Conservation (phyloP, 2,888 invertebrate species). For the Melinaea menophilus region DNA sequence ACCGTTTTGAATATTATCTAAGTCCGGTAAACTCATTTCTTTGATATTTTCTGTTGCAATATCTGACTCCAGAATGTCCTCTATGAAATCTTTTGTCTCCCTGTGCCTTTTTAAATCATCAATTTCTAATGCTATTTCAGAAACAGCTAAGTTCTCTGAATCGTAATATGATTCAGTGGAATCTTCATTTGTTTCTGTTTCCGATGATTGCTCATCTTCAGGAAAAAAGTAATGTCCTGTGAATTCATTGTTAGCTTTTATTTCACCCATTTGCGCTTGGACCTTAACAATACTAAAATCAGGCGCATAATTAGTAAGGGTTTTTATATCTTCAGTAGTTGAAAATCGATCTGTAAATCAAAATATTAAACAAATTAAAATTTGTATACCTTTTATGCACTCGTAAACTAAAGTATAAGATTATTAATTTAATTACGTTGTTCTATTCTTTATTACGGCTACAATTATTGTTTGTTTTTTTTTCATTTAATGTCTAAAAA, state of each 20-base stretch:
- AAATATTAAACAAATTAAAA: not conserved
- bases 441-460: no score
- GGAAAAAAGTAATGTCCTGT: conserved; percentile 71
- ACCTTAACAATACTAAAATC: conserved; percentile 55
- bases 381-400: not conserved
- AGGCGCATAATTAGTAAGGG: conserved; percentile 34
- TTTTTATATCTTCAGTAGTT: conserved; percentile 35
- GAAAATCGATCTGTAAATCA: conserved; percentile 49
- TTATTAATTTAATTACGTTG: no score
- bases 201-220: conserved; percentile 58
- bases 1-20: conserved; percentile 17
- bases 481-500: not conserved
- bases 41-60: conserved; percentile 40
- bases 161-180: conserved; percentile 58
- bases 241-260: conserved; percentile 54
- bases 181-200: conserved; percentile 38
- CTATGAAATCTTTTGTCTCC: conserved; percentile 61
- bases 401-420: no score
- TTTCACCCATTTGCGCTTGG: conserved; percentile 59
- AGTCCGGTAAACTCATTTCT: conserved; percentile 13
- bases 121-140: conserved; percentile 60
- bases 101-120: conserved; percentile 57
- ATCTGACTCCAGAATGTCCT: conserved; percentile 66
- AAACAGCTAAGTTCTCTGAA: conserved; percentile 43
- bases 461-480: no score